Evolutionary conservation across 2,888 invertebrate genomes (phyloP).

Genomic region (Cantharis rustica): DNA sequence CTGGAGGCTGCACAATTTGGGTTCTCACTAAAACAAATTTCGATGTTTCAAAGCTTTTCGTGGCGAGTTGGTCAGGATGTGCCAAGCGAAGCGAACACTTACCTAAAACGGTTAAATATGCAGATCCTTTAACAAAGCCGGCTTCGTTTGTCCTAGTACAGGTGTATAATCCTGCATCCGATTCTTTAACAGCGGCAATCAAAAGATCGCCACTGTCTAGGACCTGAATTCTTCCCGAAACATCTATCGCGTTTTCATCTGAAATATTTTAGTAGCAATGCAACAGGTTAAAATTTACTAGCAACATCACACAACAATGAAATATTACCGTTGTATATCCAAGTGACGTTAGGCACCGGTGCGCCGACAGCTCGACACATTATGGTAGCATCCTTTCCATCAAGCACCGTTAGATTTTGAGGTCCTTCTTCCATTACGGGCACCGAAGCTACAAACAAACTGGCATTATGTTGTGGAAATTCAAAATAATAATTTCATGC

Average conservation of each 20-base stretch:
- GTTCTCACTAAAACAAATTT: constrained; percentile 73
- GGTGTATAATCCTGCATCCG: constrained; percentile 88
- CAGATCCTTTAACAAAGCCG: constrained; percentile 82
- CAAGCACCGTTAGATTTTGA: constrained; percentile 85
- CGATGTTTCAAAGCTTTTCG: not conserved
- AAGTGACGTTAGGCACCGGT: constrained; percentile 87
- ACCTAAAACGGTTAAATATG: constrained; percentile 83
- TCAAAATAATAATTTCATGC: constrained; percentile 19
- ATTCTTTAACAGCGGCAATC: constrained; percentile 81
- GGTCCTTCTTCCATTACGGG: constrained; percentile 87
- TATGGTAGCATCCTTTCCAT: constrained; percentile 90
- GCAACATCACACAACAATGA: not conserved
- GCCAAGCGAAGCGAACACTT: constrained; percentile 45
- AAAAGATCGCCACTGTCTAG: constrained; percentile 86
- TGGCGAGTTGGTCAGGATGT: not conserved
- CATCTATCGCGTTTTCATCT: constrained; percentile 67
- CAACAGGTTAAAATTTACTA: not conserved
- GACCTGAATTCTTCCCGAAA: constrained; percentile 80
- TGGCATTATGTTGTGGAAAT: not conserved
- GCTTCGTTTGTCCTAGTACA: constrained; percentile 90
- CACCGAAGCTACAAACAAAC: constrained; percentile 74
- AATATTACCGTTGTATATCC: constrained; percentile 86
- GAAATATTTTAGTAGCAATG: constrained; percentile 38
- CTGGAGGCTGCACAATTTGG: constrained; percentile 91
- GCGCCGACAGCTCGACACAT: constrained; percentile 88